Base-by-base conservation (phyloP, 2,797 vertebrate species). In the Macropus fuliginosus region DNA sequence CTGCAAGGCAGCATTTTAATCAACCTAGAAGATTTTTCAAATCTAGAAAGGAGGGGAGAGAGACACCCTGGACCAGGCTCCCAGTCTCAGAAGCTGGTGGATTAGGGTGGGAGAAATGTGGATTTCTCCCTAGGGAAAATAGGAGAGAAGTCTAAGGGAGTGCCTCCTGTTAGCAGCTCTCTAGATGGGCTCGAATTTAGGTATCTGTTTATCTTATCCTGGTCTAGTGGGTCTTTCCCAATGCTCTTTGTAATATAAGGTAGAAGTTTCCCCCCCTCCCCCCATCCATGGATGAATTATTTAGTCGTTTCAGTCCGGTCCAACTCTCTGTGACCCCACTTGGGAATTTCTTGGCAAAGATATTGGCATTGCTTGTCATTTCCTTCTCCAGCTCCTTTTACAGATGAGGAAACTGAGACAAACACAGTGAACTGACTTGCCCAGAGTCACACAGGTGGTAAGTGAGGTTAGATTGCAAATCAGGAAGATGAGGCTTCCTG, bases 21-120 rank as follows among this genome's bases (percentile, higher is more conserved):
- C 55, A 90, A 57, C 96, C 50, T 21, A 91, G 46, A 27, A 87
- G 40, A 95, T 87, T 95, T 89, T 62, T 55, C 66, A 90, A 34
- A 90, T 4, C 90, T 93, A 97, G 97, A 62, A 74, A 97, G 54
- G 28, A 62, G 16, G 54, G n/a, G 91, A 94, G 94, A 94, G 93
- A 57, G 50, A 52, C 6, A 52, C 52, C 29, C 81, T 93, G 54
- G 55, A 59, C 93, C 55, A 94, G 27, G 90, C 55, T 94, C 94
- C 40, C 18, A 95, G 96, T 95, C 28, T 57, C 92, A 18, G 16
- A 16, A 81, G 87, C 16, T 91, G 57, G 92, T 94, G 96, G 96
- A 29, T 59, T 59, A 59, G 21, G 54, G 52, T 52, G 52, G 52
- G 52, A 52, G 52, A 52, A 52, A 52, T 8, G 52, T 52, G 52